Evolutionary conservation across 2,888 invertebrate genomes (phyloP).

Genomic region (Brachypterus glaber): DNA sequence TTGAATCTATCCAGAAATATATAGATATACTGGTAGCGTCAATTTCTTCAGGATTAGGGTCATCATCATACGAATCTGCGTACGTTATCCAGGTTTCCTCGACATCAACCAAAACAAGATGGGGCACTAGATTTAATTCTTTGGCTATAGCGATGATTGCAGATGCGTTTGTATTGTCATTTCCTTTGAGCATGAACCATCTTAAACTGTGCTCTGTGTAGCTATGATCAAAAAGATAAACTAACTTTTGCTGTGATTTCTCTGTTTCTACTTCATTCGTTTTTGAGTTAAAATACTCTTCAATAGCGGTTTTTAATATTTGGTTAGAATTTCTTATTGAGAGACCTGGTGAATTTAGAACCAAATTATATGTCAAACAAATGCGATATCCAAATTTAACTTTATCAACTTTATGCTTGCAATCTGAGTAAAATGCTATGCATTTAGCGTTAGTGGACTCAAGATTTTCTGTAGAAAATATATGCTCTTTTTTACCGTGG

Average conservation of each 20-base stretch:
- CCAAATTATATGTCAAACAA: constrained; percentile 4
- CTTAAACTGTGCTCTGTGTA: constrained; percentile 5
- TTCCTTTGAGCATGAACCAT: constrained; percentile 4
- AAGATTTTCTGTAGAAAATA: constrained; percentile 2
- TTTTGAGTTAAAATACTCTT: too few species aligned
- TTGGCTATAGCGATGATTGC: too few species aligned
- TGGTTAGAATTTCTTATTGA: too few species aligned
- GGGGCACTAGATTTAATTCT: too few species aligned
- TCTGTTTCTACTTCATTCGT: too few species aligned
- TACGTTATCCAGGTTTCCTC: too few species aligned
- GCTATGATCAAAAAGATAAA: constrained; percentile 1
- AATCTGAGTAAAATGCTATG: constrained; percentile 4
- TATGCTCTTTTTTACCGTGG: not conserved
- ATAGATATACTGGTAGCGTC: not conserved
- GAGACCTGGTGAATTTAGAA: too few species aligned
- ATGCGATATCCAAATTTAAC: constrained; percentile 3
- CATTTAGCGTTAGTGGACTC: not conserved
- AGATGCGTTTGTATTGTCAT: too few species aligned
- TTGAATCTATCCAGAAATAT: constrained; percentile 3
- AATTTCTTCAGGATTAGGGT: not conserved
- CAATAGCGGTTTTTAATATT: too few species aligned
- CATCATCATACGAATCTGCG: too few species aligned
- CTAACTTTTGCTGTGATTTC: not conserved
- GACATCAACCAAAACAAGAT: too few species aligned
- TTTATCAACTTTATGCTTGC: constrained; percentile 3